Evolutionary conservation across 1,140 invertebrate genomes (phyloP), one percentile per base, ranked within the genome.

Genomic region (Euwallacea fornicatus): DNA sequence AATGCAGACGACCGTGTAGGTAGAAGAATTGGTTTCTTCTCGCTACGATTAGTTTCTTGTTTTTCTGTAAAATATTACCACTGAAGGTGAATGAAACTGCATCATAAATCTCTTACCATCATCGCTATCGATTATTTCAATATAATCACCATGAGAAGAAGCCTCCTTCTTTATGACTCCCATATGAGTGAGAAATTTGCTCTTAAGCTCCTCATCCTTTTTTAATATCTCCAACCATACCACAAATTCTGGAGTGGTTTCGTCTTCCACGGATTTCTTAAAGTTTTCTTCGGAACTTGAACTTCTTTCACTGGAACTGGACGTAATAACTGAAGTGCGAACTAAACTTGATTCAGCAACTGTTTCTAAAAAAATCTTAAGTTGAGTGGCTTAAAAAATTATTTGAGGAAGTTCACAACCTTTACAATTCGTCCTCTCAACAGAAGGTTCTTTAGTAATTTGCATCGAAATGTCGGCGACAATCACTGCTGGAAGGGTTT

Each of bases 101-200:
- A 33, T 50, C 6, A 6, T 11, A 50, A 50, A 33, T 33, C 21
- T 33, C 55, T 15, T 56, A 71, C 63, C 70, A 15, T 71, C 70
- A 62, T 71, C 70, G 43, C 70, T 71, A 55, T 71, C 70, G 7
- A 54, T 53, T 44, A 71, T 71, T 56, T 71, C 70, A n/a, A 71
- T 71, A 3, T 21, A 54, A 13, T 61, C 59, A 9, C 13, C 43
- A 55, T 7, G 8, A 2, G 15, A 13, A n/a, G 66, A 43, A 44
- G 58, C 67, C 10, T 54, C 47, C 41, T 63, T 62, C 10, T 63
- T 64, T 7, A 64, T 58, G n/a, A 69, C 54, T 8, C 67, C 67
- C 67, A 69, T 69, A 42, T 69, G 44, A 64, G n/a, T 44, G 7
- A 70, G 53, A 55, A 70, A 70, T 64, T 70, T 64, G 42, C 53